Base-by-base conservation (phyloP, 2,797 vertebrate genomes). In the Melanotaenia pygmaea region DNA sequence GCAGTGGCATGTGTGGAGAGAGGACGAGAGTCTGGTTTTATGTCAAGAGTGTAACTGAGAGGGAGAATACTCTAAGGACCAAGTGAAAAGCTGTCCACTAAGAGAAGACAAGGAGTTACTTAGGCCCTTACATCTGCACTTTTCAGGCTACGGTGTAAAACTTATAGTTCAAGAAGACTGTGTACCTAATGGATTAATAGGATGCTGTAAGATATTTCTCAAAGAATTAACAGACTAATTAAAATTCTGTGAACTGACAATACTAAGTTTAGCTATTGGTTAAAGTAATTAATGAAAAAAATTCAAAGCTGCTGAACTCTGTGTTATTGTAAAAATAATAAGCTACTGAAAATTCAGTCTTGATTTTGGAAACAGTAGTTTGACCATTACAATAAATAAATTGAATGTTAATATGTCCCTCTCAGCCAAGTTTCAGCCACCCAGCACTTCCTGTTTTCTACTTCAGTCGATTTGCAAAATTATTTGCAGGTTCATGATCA, bases 21-120 rank as follows among this genome's bases (percentile, higher is more conserved):
- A 75, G 61, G 57, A 78, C 68, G 80, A 83, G 84, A 68, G 76
- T 64, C 68, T 79, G 78, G 73, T 76, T 79, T 77, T 65, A 79
- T 74, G 84, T 88, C 56, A 86, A 84, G 82, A 76, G 82, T 85
- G 83, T 81, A 85, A 87, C 71, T 64, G 78, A 89, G 81, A 88
- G 54, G 59, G 38, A 56, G 71, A 76, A 77, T 68, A 50, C 83
- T 77, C 78, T n/a, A 34, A 79, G 83, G 79, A 81, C 75, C 2
- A 67, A 77, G 78, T 64, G 70, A 40, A 56, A 72, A 74, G 40
- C 40, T 59, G 56, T 73, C 76, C 57, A 54, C 59, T 43, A 70
- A 75, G 64, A 70, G 62, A 71, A 64, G 64, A 70, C 56, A 64
- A 59, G 58, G 53, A 37, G 22, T 51, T 37, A 59, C 68, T 45